These are phyloP conservation scores for Axis porcinus DNA, from an alignment of 2,113 vertebrate species.

Conservation along the genomic window DNA sequence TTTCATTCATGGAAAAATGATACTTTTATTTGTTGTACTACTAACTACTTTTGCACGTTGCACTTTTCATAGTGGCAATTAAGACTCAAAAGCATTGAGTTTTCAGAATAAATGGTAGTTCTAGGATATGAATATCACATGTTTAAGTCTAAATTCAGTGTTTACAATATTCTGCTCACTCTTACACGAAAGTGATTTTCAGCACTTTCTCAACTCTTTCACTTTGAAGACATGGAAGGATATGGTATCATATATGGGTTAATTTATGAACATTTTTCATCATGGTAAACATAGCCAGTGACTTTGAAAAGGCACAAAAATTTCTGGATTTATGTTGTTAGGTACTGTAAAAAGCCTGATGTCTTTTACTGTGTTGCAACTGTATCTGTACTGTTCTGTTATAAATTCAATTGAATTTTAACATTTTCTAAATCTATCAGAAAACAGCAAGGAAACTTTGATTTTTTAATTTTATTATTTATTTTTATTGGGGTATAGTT, in stretches of 20 bases:
- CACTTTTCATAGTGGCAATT: neutral
- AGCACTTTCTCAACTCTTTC: neutral
- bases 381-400: neutral
- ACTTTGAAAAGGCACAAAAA: neutral
- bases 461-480: neutral
- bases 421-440: neutral
- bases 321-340: neutral
- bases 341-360: neutral
- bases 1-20: neutral
- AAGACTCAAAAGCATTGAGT: neutral
- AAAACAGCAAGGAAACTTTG: neutral
- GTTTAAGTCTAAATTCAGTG: neutral
- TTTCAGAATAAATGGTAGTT: neutral
- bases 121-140: neutral
- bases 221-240: neutral
- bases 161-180: neutral
- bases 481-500: neutral
- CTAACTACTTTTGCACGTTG: neutral
- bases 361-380: neutral
- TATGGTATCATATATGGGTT: neutral
- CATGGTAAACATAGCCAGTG: neutral
- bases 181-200: neutral
- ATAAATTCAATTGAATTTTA: neutral
- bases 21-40: neutral
- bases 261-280: neutral